Percentiles rank a stretch among this genome's conserved stretches.
phyloP scores from a whole-genome alignment of 2,888 invertebrate genomes.

The Drosophila aldrichi region DNA sequence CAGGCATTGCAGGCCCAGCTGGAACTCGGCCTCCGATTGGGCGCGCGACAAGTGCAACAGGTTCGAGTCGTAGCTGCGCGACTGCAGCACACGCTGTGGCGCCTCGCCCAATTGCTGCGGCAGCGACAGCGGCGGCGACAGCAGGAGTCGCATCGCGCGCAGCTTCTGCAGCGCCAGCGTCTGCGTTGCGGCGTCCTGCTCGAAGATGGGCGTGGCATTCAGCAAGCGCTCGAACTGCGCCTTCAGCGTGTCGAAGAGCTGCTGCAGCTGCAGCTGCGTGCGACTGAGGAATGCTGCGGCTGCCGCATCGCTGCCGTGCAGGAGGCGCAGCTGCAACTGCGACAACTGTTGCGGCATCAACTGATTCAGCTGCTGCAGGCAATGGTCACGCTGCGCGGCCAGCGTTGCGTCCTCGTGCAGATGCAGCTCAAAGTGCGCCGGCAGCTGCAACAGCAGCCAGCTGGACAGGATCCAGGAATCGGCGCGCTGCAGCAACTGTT shows the following conservation, averaged over 20 bases:
- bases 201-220: conserved; percentile 69
- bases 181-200: conserved; percentile 59
- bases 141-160: conserved; percentile 69
- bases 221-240: conserved; percentile 74
- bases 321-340: conserved; percentile 60
- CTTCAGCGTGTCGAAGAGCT: conserved; percentile 68
- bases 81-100: conserved; percentile 9
- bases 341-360: conserved; percentile 72
- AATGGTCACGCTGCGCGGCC: conserved; percentile 65
- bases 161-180: conserved; percentile 71
- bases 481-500: conserved; percentile 35
- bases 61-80: conserved; percentile 65
- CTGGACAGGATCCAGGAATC: conserved; percentile 65
- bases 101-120: neutral
- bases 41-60: conserved; percentile 65
- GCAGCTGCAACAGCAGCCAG: conserved; percentile 76
- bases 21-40: conserved; percentile 43
- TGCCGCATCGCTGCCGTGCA: conserved; percentile 56
- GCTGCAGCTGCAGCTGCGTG: conserved; percentile 42
- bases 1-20: conserved; percentile 39
- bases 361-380: conserved; percentile 67
- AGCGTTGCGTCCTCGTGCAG: conserved; percentile 68
- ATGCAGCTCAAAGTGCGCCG: conserved; percentile 77
- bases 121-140: conserved; percentile 47
- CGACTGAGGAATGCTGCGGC: conserved; percentile 28